Percentiles rank a stretch among this genome's conserved stretches.
Evolutionary conservation across 2,113 vertebrate species (phyloP).

Genomic region (Corythornis cristatus): DNA sequence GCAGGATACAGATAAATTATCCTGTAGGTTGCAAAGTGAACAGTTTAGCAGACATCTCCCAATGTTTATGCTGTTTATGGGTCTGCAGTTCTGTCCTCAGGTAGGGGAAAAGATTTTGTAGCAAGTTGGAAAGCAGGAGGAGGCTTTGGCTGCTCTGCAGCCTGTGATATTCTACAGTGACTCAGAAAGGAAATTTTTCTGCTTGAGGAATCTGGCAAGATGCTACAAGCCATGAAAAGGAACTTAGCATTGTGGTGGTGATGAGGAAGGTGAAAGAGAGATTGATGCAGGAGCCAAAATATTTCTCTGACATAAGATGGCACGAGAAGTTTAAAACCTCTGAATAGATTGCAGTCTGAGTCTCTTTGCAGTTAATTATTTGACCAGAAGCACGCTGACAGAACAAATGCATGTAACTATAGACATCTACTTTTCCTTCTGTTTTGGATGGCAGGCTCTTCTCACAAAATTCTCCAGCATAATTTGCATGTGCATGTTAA

Average conservation of each 20-base stretch:
- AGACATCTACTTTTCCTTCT: background rate
- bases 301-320: background rate
- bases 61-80: background rate
- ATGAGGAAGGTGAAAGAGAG: background rate
- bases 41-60: background rate
- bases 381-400: background rate
- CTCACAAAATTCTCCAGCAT: background rate
- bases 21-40: background rate
- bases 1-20: background rate
- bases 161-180: background rate
- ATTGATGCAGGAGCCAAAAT: slow-evolving; percentile 1
- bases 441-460: background rate
- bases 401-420: background rate
- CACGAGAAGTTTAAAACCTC: background rate
- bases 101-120: background rate
- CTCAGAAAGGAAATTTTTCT: slow-evolving; percentile 43
- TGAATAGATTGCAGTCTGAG: background rate
- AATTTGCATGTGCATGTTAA: background rate
- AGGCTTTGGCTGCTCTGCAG: background rate
- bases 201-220: slow-evolving; percentile 23
- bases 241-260: background rate
- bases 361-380: slow-evolving; percentile 6
- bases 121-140: fast-evolving
- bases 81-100: background rate
- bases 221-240: slow-evolving; percentile 1